Evolutionary conservation across 2,888 invertebrate genomes (phyloP), one percentile per base, ranked within the genome.

Genomic region (Drosophila colorata): DNA sequence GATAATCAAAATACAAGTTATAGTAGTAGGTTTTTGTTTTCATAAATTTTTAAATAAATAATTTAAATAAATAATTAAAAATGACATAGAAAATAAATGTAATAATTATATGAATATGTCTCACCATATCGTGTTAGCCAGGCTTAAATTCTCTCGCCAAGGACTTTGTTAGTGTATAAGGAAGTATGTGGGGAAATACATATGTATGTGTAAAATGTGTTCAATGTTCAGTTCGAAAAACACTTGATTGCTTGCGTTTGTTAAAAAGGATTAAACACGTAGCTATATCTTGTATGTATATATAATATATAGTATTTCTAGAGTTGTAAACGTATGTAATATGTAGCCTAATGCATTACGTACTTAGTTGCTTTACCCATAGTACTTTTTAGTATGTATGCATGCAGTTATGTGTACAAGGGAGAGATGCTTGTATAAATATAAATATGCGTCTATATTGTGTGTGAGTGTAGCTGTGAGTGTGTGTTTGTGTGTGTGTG

Each of bases 181-280:
- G 23, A 20, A 40, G 16, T 40, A 59, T 56, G 18, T 49, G n/a
- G 23, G 4, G 8, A 4, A 13, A 33, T 48, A 40, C 9, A 38
- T 43, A 20, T 47, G 23, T 47, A 13, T 9, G 20, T 61, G 56
- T 66, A 49, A 58, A 72, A 9, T 61, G 46, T 66, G 46, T 64
- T 63, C 64, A n/a, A 41, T 48, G 51, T 59, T 61, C 72, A 71
- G 67, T 86, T 69, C 69, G 61, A 78, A 69, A 80, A 83, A 74
- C 74, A 63, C 80, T 83, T 83, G 87, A 81, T 81, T 87, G 74
- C 83, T 83, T 77, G 71, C 37, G 78, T 77, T 75, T 53, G 51
- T 65, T 74, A 37, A 80, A 72, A 72, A 69, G 65, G 60, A 51
- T 71, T 79, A 88, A 83, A 86, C 77, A 68, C 75, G 49, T 63